phyloP scores from a whole-genome alignment of 2,888 invertebrate genomes.

The Lordiphosa andalusiaca region DNA sequence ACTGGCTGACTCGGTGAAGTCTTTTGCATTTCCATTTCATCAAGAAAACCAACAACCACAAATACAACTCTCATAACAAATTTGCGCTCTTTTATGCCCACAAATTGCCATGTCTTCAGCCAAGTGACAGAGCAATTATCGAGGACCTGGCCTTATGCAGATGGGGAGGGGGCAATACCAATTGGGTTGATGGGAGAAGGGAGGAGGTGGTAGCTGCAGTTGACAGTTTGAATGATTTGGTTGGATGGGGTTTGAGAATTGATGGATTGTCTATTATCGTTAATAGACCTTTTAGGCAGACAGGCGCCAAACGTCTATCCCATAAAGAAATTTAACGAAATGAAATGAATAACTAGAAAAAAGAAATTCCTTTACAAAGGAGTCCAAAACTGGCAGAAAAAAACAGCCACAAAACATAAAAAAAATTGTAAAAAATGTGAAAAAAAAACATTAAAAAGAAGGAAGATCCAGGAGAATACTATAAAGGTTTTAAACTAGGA shows the following conservation, averaged over 20 bases:
- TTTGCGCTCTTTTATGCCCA: conserved; percentile 75
- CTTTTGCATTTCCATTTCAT: conserved; percentile 67
- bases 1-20: conserved; percentile 23
- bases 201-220: conserved; percentile 45
- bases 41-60: conserved; percentile 39
- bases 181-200: conserved; percentile 14
- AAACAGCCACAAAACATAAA: no score
- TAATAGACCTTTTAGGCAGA: conserved; percentile 13
- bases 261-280: conserved; percentile 67
- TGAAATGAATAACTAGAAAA: not conserved
- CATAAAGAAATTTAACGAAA: not conserved
- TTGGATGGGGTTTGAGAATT: conserved; percentile 46
- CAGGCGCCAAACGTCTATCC: no score
- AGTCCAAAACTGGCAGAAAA: no score
- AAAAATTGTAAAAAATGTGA: no score
- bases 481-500: no score
- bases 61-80: conserved; percentile 58
- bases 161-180: conserved; percentile 9
- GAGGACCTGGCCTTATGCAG: conserved; percentile 43
- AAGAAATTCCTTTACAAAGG: no score
- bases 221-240: conserved; percentile 56
- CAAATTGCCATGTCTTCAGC: conserved; percentile 73
- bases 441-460: no score
- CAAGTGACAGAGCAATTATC: conserved; percentile 74
- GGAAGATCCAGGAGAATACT: no score